These are phyloP conservation scores for Drosophila bipectinata DNA, from an alignment of 1,140 invertebrate genomes.

Conservation along the genomic window DNA sequence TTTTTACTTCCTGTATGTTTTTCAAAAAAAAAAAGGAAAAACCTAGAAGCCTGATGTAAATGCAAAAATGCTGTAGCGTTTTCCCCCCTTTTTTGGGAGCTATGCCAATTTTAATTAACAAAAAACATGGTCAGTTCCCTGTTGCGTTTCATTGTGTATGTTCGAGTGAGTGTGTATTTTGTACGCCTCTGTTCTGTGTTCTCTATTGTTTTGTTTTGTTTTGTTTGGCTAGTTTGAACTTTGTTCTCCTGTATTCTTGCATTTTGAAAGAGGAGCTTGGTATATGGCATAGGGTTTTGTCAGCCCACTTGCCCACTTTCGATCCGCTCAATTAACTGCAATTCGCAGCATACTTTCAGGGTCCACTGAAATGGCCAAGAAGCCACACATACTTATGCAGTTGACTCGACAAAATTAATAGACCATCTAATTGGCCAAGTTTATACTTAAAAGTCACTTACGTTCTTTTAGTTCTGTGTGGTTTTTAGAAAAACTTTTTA, in stretches of 20 bases:
- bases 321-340: slow-evolving; percentile 25
- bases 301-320: background rate
- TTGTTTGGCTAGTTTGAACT: slow-evolving; percentile 45
- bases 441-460: background rate
- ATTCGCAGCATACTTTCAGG: slow-evolving; percentile 36
- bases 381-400: background rate
- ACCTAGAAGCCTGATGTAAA: slow-evolving; percentile 33
- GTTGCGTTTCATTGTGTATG: slow-evolving; percentile 29
- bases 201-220: slow-evolving; percentile 36
- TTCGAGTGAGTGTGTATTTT: slow-evolving; percentile 12
- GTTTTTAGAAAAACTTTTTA: too few relatives aligned
- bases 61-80: slow-evolving; percentile 50
- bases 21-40: slow-evolving; percentile 5
- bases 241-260: slow-evolving; percentile 20
- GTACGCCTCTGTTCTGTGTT: slow-evolving; percentile 4
- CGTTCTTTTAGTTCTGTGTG: background rate
- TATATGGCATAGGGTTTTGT: background rate
- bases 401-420: background rate
- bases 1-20: slow-evolving; percentile 12
- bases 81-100: slow-evolving; percentile 22
- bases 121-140: slow-evolving; percentile 68
- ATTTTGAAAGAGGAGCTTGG: slow-evolving; percentile 1
- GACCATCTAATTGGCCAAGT: background rate
- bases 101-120: slow-evolving; percentile 78
- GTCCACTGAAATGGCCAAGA: background rate